Evolutionary conservation across 1,140 invertebrate genomes (phyloP).

Genomic region (Leptinotarsa undecemlineata): DNA sequence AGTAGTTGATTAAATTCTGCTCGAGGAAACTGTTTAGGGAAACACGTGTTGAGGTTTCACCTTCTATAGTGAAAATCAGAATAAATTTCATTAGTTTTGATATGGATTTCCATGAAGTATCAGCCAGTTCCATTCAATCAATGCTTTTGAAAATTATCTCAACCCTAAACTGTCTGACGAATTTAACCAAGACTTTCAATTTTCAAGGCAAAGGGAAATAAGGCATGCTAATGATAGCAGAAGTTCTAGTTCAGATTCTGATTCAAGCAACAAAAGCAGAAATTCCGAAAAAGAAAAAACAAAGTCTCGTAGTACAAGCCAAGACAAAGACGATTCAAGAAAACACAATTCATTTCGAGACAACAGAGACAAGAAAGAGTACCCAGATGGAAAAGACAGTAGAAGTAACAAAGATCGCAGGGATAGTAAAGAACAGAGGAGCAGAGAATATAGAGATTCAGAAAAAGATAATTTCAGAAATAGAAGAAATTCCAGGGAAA

Average conservation of each 20-base stretch:
- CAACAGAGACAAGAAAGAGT: not conserved
- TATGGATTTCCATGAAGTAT: too few species aligned
- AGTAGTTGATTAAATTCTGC: too few species aligned
- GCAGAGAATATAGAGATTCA: constrained; percentile 30
- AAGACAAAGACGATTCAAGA: constrained; percentile 8
- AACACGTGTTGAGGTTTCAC: too few species aligned
- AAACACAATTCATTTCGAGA: not conserved
- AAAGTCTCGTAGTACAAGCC: constrained; percentile 36
- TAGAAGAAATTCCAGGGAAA: constrained; percentile 26
- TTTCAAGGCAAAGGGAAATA: constrained; percentile 51
- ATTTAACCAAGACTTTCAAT: not conserved
- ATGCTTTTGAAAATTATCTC: too few species aligned
- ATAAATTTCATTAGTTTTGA: too few species aligned
- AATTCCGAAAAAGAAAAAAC: constrained; percentile 34
- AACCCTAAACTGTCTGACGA: too few species aligned
- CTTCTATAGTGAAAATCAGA: too few species aligned
- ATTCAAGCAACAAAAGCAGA: constrained; percentile 33
- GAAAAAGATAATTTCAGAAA: constrained; percentile 32
- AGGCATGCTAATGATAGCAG: constrained; percentile 53
- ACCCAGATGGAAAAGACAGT: constrained; percentile 4
- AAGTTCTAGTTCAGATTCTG: constrained; percentile 43
- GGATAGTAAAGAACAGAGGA: constrained; percentile 27
- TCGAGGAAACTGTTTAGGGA: too few species aligned
- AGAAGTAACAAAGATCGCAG: constrained; percentile 27
- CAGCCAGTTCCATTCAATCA: too few species aligned